Evolutionary conservation across 2,797 vertebrate species (phyloP), one percentile per base, ranked within the genome.

Genomic region (Knipowitschia caucasica): DNA sequence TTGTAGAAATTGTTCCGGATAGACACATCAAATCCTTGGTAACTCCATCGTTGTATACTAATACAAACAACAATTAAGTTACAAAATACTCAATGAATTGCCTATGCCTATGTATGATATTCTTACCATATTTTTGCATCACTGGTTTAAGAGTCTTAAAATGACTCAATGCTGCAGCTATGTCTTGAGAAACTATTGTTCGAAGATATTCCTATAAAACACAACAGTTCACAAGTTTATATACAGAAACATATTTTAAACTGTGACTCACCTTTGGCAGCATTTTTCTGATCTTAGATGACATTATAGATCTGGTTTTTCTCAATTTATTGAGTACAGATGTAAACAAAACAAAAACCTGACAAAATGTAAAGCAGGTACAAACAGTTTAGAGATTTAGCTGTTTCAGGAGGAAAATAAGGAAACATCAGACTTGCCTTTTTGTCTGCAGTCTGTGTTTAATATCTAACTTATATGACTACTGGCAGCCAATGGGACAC

Each of bases 11-110:
- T 30, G 92, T 95, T 83, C 95, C 95, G 4, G 78, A 88, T 44
- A 98, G 89, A 78, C 89, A 92, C 89, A 96, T 90, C 75, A 98
- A 72, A 59, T 89, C 74, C 43, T 90, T 93, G 33, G 77, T 84
- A 39, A 83, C 89, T 56, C 95, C 95, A 58, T 97, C 92, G 12
- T 93, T 95, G 85, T 95, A 98, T 77, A 96, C 95, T 98, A 4
- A 17, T 25, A 43, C n/a, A 20, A 5, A 54, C 23, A 31, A 2
- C 5, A 6, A 8, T 20, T 3, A 9, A 44, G 4, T 3, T 4
- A 11, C 2, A 25, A 33, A 9, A 14, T n/a, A 30, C 27, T 11
- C 31, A 15, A 3, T 26, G 2, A 34, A 33, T 3, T 7, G 15
- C 15, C 11, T 2, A 39, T 5, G 31, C 4, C 4, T 3, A n/a